These are phyloP conservation scores for Cryptomyrus ogoouensis DNA, from an alignment of 2,113 vertebrate genomes.

Conservation along the genomic window DNA sequence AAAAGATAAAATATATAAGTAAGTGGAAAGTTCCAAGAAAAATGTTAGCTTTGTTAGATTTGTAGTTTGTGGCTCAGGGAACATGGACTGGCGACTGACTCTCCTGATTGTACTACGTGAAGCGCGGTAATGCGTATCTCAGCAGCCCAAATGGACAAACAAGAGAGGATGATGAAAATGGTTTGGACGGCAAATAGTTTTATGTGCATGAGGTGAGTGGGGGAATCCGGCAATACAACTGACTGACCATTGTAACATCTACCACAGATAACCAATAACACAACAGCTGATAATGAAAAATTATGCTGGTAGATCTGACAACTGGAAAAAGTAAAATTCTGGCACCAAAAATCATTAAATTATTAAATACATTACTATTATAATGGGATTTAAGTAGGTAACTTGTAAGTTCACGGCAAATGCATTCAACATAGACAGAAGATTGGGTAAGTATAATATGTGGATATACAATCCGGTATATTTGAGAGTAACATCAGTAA, in stretches of 20 bases:
- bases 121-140: background rate
- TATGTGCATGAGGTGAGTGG: background rate
- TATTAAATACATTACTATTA: background rate
- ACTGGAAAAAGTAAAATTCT: background rate
- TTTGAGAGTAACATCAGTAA: background rate
- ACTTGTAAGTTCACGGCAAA: background rate
- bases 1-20: conserved; percentile 20
- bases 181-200: background rate
- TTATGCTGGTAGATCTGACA: background rate
- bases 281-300: background rate
- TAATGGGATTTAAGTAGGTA: background rate
- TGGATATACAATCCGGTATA: background rate
- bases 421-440: background rate
- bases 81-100: background rate
- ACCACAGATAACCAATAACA: background rate
- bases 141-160: background rate
- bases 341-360: background rate
- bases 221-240: background rate
- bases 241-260: background rate
- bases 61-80: background rate
- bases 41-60: background rate
- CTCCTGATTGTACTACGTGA: background rate
- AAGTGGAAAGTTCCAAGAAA: background rate
- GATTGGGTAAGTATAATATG: background rate
- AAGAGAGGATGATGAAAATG: background rate